Conservation (phyloP, 2,113 vertebrate genomes). For the Aldabrachelys gigantea region DNA sequence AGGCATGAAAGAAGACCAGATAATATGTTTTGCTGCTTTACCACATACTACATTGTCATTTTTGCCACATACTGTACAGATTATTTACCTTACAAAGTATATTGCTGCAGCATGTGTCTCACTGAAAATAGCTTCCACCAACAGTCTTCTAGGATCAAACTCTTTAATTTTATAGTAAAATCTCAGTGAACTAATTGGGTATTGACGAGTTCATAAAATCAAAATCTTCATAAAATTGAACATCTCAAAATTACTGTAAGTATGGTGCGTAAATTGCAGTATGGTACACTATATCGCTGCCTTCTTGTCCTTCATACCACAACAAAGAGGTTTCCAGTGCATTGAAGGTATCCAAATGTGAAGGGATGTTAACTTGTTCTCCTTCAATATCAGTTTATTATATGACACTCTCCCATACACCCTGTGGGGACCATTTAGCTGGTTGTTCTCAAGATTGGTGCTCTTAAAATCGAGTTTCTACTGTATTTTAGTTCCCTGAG, state of each 20-base stretch:
- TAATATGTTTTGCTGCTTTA: neutral
- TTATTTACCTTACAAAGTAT: neutral
- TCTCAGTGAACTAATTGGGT: neutral
- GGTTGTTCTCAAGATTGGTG: too few species aligned
- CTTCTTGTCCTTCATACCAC: neutral
- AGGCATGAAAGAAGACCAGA: accelerated
- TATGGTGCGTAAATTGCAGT: neutral
- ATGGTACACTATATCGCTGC: neutral
- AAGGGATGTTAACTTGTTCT: neutral
- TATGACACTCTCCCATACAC: neutral
- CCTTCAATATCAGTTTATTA: neutral
- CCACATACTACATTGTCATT: neutral
- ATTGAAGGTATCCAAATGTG: neutral
- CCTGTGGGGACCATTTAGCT: too few species aligned
- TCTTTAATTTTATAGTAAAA: neutral
- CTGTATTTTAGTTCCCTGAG: neutral
- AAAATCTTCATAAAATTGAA: neutral
- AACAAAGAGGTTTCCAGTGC: neutral
- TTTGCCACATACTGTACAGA: neutral
- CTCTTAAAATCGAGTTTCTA: neutral
- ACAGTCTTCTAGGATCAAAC: neutral
- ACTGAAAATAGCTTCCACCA: neutral
- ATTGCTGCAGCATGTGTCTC: neutral
- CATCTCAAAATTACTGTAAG: neutral
- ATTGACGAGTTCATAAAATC: neutral